These are phyloP conservation scores for Pedicia rivosa DNA, from an alignment of 2,888 invertebrate species.

Conservation along the genomic window DNA sequence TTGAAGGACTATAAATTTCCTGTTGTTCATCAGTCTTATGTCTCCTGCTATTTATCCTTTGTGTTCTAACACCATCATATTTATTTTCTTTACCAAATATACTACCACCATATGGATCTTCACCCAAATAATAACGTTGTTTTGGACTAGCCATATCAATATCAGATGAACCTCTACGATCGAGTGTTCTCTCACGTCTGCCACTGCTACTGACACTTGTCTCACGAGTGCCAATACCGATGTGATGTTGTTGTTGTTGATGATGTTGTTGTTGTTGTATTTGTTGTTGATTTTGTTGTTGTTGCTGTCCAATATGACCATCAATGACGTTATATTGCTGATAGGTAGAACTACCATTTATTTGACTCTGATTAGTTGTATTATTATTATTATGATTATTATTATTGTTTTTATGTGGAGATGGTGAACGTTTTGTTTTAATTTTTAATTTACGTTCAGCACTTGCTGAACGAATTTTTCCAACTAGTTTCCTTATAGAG, in stretches of 20 bases:
- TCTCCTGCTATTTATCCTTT: constrained; percentile 16
- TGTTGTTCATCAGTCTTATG: constrained; percentile 18
- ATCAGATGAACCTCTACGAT: constrained; percentile 18
- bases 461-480: constrained; percentile 64
- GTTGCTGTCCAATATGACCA: constrained; percentile 24
- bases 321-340: constrained; percentile 33
- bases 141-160: constrained; percentile 35
- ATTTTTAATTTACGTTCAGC: constrained; percentile 47
- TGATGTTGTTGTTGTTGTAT: constrained; percentile 13
- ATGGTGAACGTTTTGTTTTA: constrained; percentile 33
- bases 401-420: constrained; percentile 31
- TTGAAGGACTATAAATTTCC: constrained; percentile 21
- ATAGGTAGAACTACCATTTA: constrained; percentile 29
- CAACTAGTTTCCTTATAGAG: constrained; percentile 65
- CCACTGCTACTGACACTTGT: constrained; percentile 16
- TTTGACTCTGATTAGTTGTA: constrained; percentile 15
- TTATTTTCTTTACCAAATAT: constrained; percentile 74
- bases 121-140: constrained; percentile 70
- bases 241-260: too few relatives aligned
- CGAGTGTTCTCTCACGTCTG: constrained; percentile 14
- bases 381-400: constrained; percentile 30
- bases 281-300: constrained; percentile 11
- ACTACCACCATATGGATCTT: constrained; percentile 70
- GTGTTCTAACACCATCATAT: constrained; percentile 50
- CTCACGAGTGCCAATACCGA: constrained; percentile 15